phyloP scores from a whole-genome alignment of 1,140 invertebrate species.

The Drosophila teissieri region DNA sequence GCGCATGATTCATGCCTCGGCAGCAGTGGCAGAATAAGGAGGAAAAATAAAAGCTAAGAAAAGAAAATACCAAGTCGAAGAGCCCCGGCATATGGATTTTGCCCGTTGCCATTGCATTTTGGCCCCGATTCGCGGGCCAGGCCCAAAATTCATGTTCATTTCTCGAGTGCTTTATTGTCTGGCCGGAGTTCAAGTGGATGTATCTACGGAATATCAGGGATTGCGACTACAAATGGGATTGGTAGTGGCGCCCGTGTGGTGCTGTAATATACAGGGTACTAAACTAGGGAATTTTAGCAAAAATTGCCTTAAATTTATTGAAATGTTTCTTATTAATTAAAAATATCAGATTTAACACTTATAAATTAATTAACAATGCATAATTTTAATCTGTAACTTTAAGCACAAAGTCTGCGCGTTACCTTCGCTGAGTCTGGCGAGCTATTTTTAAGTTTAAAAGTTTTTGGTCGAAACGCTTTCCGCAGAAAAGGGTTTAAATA shows the following conservation, averaged over 20 bases:
- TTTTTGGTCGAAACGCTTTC: constrained; percentile 33
- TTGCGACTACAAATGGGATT: constrained; percentile 4
- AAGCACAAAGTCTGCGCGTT: constrained; percentile 6
- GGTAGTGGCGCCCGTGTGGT: background rate
- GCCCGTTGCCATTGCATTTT: constrained; percentile 45
- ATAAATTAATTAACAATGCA: background rate
- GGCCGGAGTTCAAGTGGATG: constrained; percentile 37
- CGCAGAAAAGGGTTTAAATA: constrained; percentile 51
- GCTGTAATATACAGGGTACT: background rate
- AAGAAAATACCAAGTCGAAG: constrained; percentile 32
- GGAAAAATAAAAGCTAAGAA: background rate
- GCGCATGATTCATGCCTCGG: constrained; percentile 53
- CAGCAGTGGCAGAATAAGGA: constrained; percentile 12
- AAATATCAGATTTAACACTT: background rate
- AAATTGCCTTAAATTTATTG: too few species aligned
- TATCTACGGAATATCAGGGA: constrained; percentile 21
- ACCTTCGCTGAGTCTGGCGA: constrained; percentile 17
- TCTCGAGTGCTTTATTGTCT: constrained; percentile 59
- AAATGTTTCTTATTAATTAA: background rate
- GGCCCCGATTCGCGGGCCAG: constrained; percentile 52
- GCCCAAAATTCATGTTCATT: constrained; percentile 67
- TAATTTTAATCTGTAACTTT: too few species aligned
- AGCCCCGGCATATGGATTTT: constrained; percentile 39
- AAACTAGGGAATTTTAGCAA: too few species aligned
- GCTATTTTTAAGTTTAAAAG: constrained; percentile 11